These are phyloP conservation scores for Parasteatoda lunata DNA, from an alignment of 2,888 invertebrate genomes.

Conservation along the genomic window DNA sequence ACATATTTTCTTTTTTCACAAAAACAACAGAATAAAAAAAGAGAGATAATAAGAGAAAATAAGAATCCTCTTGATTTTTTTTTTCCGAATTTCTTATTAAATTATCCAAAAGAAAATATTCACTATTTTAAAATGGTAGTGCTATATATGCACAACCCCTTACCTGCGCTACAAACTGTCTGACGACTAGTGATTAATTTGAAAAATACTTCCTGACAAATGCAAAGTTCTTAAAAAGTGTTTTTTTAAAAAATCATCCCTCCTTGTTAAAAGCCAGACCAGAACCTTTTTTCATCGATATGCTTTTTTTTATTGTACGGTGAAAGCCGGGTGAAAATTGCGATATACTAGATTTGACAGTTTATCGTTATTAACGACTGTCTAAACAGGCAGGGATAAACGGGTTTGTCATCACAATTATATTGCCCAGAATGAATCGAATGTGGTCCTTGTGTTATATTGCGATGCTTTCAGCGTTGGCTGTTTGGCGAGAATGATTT, in stretches of 20 bases:
- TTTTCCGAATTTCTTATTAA: no score
- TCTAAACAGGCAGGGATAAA: slow-evolving; percentile 5
- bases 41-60: no score
- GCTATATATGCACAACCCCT: no score
- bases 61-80: no score
- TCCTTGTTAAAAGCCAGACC: background rate
- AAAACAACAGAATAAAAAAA: no score
- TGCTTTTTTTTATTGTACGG: background rate
- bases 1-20: no score
- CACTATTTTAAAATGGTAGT: no score
- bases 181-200: background rate
- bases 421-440: background rate
- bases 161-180: background rate
- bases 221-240: background rate
- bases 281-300: background rate
- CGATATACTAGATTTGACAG: background rate
- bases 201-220: background rate
- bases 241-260: background rate
- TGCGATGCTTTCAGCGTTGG: background rate
- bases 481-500: background rate
- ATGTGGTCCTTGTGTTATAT: background rate
- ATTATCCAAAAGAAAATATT: no score
- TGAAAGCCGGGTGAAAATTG: background rate
- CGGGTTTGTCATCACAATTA: slow-evolving; percentile 12
- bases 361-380: background rate